These are phyloP conservation scores for Zhuqinia jingwanae DNA, from an alignment of 2,888 invertebrate genomes.

Conservation along the genomic window DNA sequence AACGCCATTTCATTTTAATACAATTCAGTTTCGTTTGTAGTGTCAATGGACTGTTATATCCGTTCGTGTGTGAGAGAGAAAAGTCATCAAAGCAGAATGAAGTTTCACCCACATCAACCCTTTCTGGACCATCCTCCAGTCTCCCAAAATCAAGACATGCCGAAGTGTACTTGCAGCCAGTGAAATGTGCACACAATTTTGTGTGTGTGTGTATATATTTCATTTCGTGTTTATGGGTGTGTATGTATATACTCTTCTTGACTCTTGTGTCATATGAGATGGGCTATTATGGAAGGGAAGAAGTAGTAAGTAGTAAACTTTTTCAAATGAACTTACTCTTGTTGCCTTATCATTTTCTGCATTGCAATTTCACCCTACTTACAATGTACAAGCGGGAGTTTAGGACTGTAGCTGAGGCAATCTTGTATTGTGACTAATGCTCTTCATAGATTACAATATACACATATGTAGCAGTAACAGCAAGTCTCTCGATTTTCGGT, in stretches of 20 bases:
- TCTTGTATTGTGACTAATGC: slow-evolving; percentile 57
- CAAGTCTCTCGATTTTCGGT: background rate
- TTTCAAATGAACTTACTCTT: too few relatives aligned
- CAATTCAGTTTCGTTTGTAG: background rate
- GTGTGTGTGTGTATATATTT: too few relatives aligned
- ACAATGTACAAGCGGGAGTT: too few relatives aligned
- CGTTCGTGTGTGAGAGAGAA: background rate
- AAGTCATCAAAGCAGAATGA: slow-evolving; percentile 48
- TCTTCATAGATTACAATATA: slow-evolving; percentile 55
- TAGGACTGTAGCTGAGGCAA: slow-evolving; percentile 42
- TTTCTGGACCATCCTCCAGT: background rate
- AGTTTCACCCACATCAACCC: slow-evolving; percentile 25
- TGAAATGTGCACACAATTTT: too few relatives aligned
- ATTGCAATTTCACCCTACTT: too few relatives aligned
- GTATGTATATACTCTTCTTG: too few relatives aligned
- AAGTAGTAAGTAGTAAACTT: too few relatives aligned
- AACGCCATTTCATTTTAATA: background rate
- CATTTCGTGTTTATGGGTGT: too few relatives aligned
- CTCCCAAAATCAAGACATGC: background rate
- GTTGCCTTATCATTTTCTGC: too few relatives aligned
- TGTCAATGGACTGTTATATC: slow-evolving; percentile 32
- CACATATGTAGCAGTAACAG: background rate
- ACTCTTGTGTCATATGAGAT: too few relatives aligned
- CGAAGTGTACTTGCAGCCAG: background rate
- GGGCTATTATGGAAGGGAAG: too few relatives aligned